Evolutionary conservation across 1,140 invertebrate species (phyloP).

Genomic region (Camponotus pennsylvanicus): DNA sequence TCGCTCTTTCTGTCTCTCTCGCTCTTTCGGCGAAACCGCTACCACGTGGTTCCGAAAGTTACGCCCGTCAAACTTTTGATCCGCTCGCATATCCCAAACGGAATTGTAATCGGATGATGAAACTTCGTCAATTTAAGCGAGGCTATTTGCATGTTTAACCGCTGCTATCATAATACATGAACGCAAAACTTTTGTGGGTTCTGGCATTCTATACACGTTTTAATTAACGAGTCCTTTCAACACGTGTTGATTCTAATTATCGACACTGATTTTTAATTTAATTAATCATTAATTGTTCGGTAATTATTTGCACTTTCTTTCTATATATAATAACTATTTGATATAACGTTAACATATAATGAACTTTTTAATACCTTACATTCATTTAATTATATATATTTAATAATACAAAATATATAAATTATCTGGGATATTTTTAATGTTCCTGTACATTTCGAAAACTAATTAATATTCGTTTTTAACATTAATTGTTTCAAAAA

Average conservation of each 20-base stretch:
- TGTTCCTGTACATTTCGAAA: neutral
- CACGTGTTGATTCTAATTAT: too few species aligned
- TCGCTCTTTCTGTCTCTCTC: neutral
- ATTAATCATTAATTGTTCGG: too few species aligned
- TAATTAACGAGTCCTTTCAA: neutral
- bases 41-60: slow-evolving; percentile 46
- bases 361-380: neutral
- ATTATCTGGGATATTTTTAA: neutral
- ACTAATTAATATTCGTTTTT: neutral
- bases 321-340: neutral
- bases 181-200: neutral
- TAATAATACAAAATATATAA: neutral
- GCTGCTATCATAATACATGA: slow-evolving; percentile 29
- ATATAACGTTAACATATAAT: neutral
- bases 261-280: too few species aligned
- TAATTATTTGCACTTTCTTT: too few species aligned
- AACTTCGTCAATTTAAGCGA: slow-evolving; percentile 61
- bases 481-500: neutral
- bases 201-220: neutral
- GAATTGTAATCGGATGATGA: slow-evolving; percentile 59
- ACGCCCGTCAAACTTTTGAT: slow-evolving; percentile 63
- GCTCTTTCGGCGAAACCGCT: neutral
- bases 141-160: slow-evolving; percentile 52
- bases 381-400: neutral
- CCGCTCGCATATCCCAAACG: slow-evolving; percentile 22